Conservation (phyloP, 92 coral and sea anemone species). For the Epizoanthus scotinus region DNA sequence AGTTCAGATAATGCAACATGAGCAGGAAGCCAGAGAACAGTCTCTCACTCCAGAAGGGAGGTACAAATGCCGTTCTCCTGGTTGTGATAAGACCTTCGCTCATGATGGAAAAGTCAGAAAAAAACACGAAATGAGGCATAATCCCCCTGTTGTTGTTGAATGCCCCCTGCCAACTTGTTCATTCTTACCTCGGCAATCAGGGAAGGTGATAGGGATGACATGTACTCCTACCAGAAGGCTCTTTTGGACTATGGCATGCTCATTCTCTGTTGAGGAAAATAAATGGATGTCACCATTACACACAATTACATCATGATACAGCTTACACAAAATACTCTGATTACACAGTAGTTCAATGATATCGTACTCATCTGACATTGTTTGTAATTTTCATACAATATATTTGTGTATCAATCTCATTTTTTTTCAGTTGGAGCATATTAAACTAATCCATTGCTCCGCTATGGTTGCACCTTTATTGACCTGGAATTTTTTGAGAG, state of each 20-base stretch:
- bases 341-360: background rate
- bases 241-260: slow-evolving; percentile 39
- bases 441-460: background rate
- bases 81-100: slow-evolving; percentile 50
- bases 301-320: too few relatives aligned
- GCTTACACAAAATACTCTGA: too few relatives aligned
- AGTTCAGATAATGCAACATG: slow-evolving; percentile 38
- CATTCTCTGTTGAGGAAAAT: too few relatives aligned
- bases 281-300: too few relatives aligned
- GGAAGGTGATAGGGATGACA: slow-evolving; percentile 40
- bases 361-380: too few relatives aligned
- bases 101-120: slow-evolving; percentile 53
- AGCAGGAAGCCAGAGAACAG: slow-evolving; percentile 37
- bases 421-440: slow-evolving; percentile 3
- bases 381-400: too few relatives aligned
- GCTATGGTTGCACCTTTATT: background rate
- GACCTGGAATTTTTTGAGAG: slow-evolving; percentile 8
- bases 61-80: slow-evolving; percentile 57
- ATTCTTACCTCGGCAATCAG: slow-evolving; percentile 12
- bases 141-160: slow-evolving; percentile 46
- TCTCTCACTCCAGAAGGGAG: slow-evolving; percentile 58
- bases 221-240: slow-evolving; percentile 37
- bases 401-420: too few relatives aligned
- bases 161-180: slow-evolving; percentile 20
- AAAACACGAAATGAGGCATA: slow-evolving; percentile 45